Evolutionary conservation across 23 tunicate genomes (phyloP).

Genomic region (Diplosoma virens): DNA sequence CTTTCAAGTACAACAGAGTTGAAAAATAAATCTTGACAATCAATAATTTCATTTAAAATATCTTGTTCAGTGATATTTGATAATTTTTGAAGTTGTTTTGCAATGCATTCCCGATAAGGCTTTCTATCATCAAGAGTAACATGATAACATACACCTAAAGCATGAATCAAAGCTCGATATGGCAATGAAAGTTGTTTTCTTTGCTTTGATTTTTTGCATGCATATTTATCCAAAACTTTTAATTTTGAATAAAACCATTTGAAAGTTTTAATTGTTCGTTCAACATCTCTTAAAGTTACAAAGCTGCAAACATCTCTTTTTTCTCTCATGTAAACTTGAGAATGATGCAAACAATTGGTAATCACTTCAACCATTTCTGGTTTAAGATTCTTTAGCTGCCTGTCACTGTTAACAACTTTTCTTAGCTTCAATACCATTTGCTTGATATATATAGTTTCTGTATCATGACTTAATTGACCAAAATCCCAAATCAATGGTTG

Average conservation of each 20-base stretch:
- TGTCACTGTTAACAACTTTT: neutral
- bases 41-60: constrained; percentile 31
- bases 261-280: constrained; percentile 37
- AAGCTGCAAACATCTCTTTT: constrained; percentile 32
- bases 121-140: constrained; percentile 43
- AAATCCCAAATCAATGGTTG: constrained; percentile 69
- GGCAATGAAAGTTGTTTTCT: neutral
- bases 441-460: constrained; percentile 47
- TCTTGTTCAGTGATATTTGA: neutral
- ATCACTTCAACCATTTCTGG: neutral
- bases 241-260: constrained; percentile 47
- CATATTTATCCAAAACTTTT: neutral
- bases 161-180: constrained; percentile 42
- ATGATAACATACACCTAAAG: constrained; percentile 69
- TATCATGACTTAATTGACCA: constrained; percentile 40
- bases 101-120: constrained; percentile 17
- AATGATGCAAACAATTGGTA: neutral
- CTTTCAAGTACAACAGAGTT: constrained; percentile 19
- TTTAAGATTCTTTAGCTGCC: neutral
- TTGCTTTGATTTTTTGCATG: too few relatives aligned
- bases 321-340: constrained; percentile 48
- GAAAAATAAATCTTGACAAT: constrained; percentile 47
- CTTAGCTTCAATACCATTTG: constrained; percentile 40
- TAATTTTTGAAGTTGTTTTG: neutral
- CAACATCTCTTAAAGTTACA: constrained; percentile 62